phyloP scores from a whole-genome alignment of 2,888 invertebrate genomes.

The Laothoe populi region DNA sequence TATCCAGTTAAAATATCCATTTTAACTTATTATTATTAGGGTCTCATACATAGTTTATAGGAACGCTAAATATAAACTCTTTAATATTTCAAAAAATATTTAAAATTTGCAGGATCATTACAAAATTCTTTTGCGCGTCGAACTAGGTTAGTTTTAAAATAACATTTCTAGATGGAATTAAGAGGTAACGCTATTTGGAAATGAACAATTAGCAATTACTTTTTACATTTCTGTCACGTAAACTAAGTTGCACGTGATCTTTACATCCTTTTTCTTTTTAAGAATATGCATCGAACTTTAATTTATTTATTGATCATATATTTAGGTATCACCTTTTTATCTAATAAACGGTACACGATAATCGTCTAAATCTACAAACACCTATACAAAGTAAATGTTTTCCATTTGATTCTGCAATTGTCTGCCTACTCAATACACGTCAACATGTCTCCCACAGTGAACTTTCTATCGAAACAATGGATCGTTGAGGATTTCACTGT shows the following conservation, averaged over 20 bases:
- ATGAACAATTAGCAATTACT: neutral
- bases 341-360: neutral
- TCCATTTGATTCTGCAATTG: conserved; percentile 66
- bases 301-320: neutral
- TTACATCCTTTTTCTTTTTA: neutral
- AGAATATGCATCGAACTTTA: neutral
- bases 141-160: too few relatives aligned
- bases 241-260: too few relatives aligned
- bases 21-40: too few relatives aligned
- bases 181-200: neutral
- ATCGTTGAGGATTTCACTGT: conserved; percentile 78
- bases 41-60: too few relatives aligned
- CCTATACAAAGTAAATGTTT: conserved; percentile 42
- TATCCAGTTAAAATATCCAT: too few relatives aligned
- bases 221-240: too few relatives aligned
- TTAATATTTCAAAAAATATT: too few relatives aligned
- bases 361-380: neutral
- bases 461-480: conserved; percentile 78
- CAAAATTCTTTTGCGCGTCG: too few relatives aligned
- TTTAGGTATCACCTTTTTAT: neutral
- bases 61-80: too few relatives aligned
- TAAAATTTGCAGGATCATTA: too few relatives aligned
- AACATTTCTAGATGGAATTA: too few relatives aligned
- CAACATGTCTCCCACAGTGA: conserved; percentile 67
- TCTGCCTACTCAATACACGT: conserved; percentile 59